A percentile compares a stretch with the other conserved stretches of the same genome.
Conservation (phyloP, 1,140 invertebrate species). For the Drosophila asahinai region DNA sequence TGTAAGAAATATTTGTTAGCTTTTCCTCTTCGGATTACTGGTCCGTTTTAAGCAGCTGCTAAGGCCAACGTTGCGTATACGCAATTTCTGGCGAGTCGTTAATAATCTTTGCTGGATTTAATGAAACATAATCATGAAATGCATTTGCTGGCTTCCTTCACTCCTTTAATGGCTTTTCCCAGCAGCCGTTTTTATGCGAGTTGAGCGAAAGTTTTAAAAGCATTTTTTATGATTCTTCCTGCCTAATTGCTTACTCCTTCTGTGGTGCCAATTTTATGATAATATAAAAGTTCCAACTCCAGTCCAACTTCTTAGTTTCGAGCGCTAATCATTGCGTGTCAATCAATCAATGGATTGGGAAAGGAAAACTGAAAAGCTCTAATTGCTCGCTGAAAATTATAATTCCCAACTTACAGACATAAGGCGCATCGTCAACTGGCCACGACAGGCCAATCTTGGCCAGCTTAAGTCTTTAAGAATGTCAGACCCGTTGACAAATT, state of each 20-base stretch:
- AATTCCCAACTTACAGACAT: constrained; percentile 52
- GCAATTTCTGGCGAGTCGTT: constrained; percentile 27
- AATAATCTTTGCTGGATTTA: constrained; percentile 49
- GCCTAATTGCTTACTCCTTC: constrained; percentile 56
- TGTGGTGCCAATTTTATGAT: constrained; percentile 52
- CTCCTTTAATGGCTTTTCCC: constrained; percentile 40
- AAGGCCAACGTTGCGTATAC: constrained; percentile 25
- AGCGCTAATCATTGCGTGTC: constrained; percentile 22
- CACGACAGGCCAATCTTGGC: constrained; percentile 41
- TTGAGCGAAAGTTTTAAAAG: constrained; percentile 60
- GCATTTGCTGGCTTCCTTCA: constrained; percentile 22
- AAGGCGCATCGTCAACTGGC: constrained; percentile 27
- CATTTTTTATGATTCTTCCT: constrained; percentile 59
- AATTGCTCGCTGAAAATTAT: constrained; percentile 57
- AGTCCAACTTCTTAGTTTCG: constrained; percentile 1
- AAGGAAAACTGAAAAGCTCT: constrained; percentile 15
- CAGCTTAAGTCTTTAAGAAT: constrained; percentile 68
- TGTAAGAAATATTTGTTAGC: constrained; percentile 6
- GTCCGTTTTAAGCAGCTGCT: constrained; percentile 4
- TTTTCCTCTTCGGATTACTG: neutral
- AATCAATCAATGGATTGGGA: constrained; percentile 28
- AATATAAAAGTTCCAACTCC: constrained; percentile 52
- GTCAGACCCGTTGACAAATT: constrained; percentile 69
- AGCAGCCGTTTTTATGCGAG: constrained; percentile 59
- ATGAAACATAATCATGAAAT: constrained; percentile 59